These are phyloP conservation scores for Myrmecobius fasciatus DNA, from an alignment of 2,113 vertebrate species.

Conservation along the genomic window DNA sequence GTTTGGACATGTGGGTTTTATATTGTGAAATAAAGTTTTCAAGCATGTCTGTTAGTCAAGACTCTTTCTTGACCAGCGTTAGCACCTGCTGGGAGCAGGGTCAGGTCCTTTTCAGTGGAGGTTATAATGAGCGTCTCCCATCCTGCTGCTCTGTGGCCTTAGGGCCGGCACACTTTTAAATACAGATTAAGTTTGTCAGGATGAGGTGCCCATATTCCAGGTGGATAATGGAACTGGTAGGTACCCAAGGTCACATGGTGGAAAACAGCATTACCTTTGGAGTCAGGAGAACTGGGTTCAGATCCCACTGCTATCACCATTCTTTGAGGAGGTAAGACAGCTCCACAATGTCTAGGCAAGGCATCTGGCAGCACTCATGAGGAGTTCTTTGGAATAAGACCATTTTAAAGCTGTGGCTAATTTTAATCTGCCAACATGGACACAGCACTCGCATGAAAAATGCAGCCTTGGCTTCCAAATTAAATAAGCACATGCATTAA, in stretches of 20 bases:
- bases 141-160: too few relatives aligned
- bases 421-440: neutral
- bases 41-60: neutral
- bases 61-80: neutral
- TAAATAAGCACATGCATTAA: neutral
- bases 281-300: neutral
- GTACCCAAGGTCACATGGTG: neutral
- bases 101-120: neutral
- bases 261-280: neutral
- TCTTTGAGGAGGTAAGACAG: neutral
- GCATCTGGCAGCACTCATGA: too few relatives aligned
- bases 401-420: neutral
- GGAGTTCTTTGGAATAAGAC: too few relatives aligned
- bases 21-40: neutral
- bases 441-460: neutral
- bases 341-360: too few relatives aligned
- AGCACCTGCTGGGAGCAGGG: neutral
- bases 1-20: neutral
- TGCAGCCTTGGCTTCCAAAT: neutral
- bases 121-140: too few relatives aligned
- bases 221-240: neutral
- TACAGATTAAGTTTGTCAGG: neutral
- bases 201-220: neutral
- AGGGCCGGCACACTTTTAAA: neutral
- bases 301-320: neutral